A percentile compares a stretch with the other conserved stretches of the same genome.
Evolutionary conservation across 2,113 vertebrate genomes (phyloP).

Genomic region (Platichthys flesus): DNA sequence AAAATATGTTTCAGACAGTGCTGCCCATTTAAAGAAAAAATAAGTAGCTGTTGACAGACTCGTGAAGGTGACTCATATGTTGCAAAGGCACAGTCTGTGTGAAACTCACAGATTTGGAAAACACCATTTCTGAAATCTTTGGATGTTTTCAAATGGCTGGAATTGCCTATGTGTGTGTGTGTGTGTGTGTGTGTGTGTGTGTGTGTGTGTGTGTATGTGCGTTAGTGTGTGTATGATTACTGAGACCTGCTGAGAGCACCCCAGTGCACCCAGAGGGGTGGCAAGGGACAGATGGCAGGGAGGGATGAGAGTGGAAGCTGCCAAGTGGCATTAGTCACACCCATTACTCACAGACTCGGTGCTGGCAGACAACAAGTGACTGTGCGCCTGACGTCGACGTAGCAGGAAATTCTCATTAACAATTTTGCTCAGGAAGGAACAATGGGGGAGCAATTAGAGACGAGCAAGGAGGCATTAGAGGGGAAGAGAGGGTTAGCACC

Average conservation of each 20-base stretch:
- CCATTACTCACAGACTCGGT: conserved; percentile 81
- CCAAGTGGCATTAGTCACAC: conserved; percentile 84
- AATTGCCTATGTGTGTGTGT: conserved; percentile 47
- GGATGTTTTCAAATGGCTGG: conserved; percentile 38
- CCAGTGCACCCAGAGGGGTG: conserved; percentile 79
- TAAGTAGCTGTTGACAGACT: conserved; percentile 22
- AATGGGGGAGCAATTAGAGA: conserved; percentile 71
- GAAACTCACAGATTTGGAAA: conserved; percentile 44
- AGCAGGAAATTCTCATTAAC: conserved; percentile 79
- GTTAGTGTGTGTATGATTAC: conserved; percentile 69
- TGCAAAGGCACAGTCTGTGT: conserved; percentile 10
- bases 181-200: conserved; percentile 54
- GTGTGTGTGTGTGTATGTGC: conserved; percentile 12
- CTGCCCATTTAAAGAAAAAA: conserved; percentile 20
- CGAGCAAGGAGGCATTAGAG: conserved; percentile 50
- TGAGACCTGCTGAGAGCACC: conserved; percentile 78
- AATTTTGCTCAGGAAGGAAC: conserved; percentile 76
- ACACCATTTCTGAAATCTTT: conserved; percentile 28
- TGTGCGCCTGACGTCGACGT: conserved; percentile 73
- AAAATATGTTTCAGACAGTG: neutral
- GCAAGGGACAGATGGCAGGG: conserved; percentile 83
- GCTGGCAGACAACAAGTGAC: conserved; percentile 79
- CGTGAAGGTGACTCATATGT: conserved; percentile 49
- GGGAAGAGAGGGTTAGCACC: conserved; percentile 37
- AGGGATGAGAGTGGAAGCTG: conserved; percentile 77